These are phyloP conservation scores for Hyperoodon ampullatus DNA, from an alignment of 2,113 vertebrate species.

Conservation along the genomic window DNA sequence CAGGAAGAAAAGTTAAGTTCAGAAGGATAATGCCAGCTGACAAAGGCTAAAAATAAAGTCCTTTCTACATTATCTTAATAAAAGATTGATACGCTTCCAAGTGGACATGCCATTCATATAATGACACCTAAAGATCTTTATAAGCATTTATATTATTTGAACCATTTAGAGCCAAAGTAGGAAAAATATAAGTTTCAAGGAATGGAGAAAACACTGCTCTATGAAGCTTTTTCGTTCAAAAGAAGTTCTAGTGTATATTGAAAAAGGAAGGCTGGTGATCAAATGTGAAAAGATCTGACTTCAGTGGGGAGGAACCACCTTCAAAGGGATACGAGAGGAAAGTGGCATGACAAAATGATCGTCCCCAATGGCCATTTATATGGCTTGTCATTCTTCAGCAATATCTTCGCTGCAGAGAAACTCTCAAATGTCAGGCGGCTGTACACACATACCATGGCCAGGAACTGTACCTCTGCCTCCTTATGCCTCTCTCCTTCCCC, in stretches of 20 bases:
- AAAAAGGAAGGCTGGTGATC: neutral
- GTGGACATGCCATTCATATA: neutral
- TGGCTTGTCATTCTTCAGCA: neutral
- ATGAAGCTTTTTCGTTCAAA: neutral
- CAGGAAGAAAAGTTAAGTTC: constrained; percentile 12
- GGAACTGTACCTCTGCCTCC: neutral
- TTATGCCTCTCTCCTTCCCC: neutral
- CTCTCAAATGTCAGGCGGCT: neutral
- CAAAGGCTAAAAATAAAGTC: constrained; percentile 31
- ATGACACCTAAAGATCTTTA: neutral
- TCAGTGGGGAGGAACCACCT: neutral
- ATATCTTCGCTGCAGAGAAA: neutral
- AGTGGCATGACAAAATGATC: neutral
- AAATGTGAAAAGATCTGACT: neutral
- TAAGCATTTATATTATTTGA: neutral
- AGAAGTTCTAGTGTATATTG: neutral
- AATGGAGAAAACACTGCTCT: neutral
- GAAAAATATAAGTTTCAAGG: neutral
- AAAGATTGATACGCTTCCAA: neutral
- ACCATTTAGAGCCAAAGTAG: neutral
- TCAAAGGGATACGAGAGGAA: neutral
- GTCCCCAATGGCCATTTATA: neutral
- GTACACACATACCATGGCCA: neutral
- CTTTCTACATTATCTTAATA: constrained; percentile 14
- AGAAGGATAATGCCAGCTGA: constrained; percentile 11